Conservation (phyloP, 2,113 vertebrate species). For the Strigops habroptila region DNA sequence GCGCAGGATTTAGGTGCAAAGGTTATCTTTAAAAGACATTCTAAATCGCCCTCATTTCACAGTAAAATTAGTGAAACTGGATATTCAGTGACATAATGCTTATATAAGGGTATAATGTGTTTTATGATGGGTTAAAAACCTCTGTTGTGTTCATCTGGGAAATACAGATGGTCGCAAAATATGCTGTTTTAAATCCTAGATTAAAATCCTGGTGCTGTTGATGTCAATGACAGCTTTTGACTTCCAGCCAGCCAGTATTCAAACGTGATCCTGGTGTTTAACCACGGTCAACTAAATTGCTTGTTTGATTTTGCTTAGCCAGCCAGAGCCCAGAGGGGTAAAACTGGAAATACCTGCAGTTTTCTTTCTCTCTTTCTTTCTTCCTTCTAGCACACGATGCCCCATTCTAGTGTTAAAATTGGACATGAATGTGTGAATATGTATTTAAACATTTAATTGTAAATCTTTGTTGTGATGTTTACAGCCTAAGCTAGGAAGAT, state of each 20-base stretch:
- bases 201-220: neutral
- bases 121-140: neutral
- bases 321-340: slow-evolving; percentile 13
- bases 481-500: slow-evolving; percentile 59
- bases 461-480: slow-evolving; percentile 69
- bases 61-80: neutral
- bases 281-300: neutral
- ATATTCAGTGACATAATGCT: neutral
- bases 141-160: neutral
- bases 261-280: neutral
- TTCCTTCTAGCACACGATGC: neutral
- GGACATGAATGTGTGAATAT: slow-evolving; percentile 61
- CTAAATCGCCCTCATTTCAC: neutral
- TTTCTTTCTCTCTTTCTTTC: neutral
- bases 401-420: slow-evolving; percentile 16
- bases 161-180: neutral
- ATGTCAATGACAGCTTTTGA: neutral
- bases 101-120: neutral
- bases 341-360: slow-evolving; percentile 35
- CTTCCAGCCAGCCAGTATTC: neutral
- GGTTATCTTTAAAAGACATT: neutral
- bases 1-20: slow-evolving; percentile 13
- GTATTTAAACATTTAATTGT: slow-evolving; percentile 70
- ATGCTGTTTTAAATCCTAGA: neutral
- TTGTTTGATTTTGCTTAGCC: slow-evolving; percentile 7